Base-by-base conservation (phyloP, 35 echinoderm and acorn worm species). In the Strongylocentrotus purpuratus region DNA sequence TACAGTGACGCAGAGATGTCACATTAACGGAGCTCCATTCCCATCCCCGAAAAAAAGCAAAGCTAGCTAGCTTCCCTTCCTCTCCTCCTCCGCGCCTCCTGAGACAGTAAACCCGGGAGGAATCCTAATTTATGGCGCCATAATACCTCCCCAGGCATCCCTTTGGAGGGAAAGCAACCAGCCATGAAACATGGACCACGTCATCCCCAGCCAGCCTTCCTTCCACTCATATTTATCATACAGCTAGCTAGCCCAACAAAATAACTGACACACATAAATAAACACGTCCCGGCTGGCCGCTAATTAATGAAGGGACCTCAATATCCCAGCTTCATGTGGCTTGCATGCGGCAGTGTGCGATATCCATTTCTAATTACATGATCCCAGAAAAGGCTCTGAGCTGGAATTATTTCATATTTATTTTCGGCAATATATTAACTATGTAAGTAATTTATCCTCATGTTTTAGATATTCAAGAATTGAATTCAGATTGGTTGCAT, bases 121-220 rank as follows among this genome's bases (percentile, higher is more conserved):
- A 89, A 89, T 89, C 33, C 87, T 89, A 46, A 89, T 89, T 89
- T 89, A 89, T 89, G 87, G 45, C 32, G 87, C 45, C 33, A 41
- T 89, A 89, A 41, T 46, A 41, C 45, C 87, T 89, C 87, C 45
- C 87, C 31, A 17, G 87, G 45, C 45, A 89, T 35, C 45, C 20
- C 87, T 89, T 89, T 41, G 32, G 87, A 89, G 45, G 33, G 32
- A 89, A 32, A 18, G 13, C 87, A 89, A 17, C 45, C 87, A 46
- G 87, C 87, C 87, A 46, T 89, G 87, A 89, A 89, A 89, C 87
- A 17, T 41, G 32, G 45, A 15, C 32, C 87, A 89, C 87, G 87
- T 89, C 87, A 89, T 46, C 11, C 31, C 33, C 87, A 89, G n/a
- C n/a, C n/a, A n/a, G 45, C 87, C 87, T 89, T 89, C 87, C 87